A percentile compares a stretch with the other conserved stretches of the same genome.
Conservation (phyloP, 2,797 vertebrate genomes). For the Halcyon smyrnensis region DNA sequence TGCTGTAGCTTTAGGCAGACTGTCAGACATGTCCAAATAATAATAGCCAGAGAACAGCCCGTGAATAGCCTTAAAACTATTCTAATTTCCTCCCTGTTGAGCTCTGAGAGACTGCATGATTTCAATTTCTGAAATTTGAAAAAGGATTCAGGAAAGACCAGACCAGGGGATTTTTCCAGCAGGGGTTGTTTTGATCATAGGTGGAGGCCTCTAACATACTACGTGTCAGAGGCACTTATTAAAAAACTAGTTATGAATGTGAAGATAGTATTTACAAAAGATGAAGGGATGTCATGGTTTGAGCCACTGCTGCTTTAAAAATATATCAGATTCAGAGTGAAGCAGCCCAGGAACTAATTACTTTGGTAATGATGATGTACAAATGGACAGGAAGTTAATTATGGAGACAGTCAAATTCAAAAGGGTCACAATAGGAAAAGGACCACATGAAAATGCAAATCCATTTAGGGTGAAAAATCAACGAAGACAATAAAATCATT, state of each 20-base stretch:
- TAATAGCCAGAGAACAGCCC: not conserved
- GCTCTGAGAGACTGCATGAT: not conserved
- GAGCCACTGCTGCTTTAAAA: not conserved
- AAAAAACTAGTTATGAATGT: not conserved
- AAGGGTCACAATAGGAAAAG: not conserved
- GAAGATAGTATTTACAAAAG: not conserved
- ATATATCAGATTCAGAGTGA: not conserved
- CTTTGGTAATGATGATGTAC: not conserved
- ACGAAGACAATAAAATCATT: not conserved
- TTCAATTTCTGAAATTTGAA: not conserved
- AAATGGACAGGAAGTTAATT: conserved; percentile 12
- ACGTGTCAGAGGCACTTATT: not conserved
- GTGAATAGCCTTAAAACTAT: not conserved
- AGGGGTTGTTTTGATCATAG: not conserved
- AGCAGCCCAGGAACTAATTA: not conserved
- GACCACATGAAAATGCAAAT: not conserved
- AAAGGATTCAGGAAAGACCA: not conserved
- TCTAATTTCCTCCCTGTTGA: not conserved
- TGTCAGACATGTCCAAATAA: not conserved
- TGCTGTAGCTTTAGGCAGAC: not conserved
- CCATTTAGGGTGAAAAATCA: not conserved
- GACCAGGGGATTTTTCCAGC: not conserved
- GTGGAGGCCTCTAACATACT: not conserved
- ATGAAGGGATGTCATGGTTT: not conserved
- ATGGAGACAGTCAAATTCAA: not conserved